A percentile compares a stretch with the other conserved stretches of the same genome.
Evolutionary conservation across 2,113 vertebrate species (phyloP).

Genomic region (Paralichthys olivaceus): DNA sequence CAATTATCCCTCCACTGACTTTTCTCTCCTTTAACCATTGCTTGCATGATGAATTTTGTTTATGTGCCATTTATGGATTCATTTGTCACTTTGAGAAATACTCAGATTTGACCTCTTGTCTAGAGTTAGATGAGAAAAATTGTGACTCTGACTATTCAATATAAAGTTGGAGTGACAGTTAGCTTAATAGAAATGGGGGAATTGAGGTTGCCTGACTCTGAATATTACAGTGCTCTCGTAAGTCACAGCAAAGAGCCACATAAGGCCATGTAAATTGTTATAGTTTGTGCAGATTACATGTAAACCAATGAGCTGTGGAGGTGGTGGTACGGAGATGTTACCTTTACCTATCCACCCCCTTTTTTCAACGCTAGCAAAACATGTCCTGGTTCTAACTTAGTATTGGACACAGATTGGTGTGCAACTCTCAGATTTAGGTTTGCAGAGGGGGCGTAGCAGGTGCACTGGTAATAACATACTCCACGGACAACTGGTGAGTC

Average conservation of each 20-base stretch:
- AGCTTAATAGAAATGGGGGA: too few relatives aligned
- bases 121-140: background rate
- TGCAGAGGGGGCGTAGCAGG: background rate
- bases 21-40: background rate
- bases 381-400: background rate
- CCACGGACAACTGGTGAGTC: slow-evolving; percentile 12
- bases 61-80: background rate
- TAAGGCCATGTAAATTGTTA: background rate
- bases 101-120: too few relatives aligned
- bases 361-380: too few relatives aligned
- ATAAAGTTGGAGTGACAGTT: too few relatives aligned
- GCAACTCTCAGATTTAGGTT: background rate
- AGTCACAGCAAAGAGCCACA: background rate
- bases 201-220: background rate
- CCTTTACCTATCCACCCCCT: too few relatives aligned
- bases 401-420: background rate
- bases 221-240: background rate
- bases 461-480: slow-evolving; percentile 27
- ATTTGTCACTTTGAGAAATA: background rate
- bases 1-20: background rate
- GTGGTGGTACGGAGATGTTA: too few relatives aligned
- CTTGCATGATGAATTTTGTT: background rate
- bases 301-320: too few relatives aligned
- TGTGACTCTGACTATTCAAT: too few relatives aligned
- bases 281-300: too few relatives aligned